Base-by-base conservation (phyloP, 1,140 invertebrate species). In the Varroa destructor region DNA sequence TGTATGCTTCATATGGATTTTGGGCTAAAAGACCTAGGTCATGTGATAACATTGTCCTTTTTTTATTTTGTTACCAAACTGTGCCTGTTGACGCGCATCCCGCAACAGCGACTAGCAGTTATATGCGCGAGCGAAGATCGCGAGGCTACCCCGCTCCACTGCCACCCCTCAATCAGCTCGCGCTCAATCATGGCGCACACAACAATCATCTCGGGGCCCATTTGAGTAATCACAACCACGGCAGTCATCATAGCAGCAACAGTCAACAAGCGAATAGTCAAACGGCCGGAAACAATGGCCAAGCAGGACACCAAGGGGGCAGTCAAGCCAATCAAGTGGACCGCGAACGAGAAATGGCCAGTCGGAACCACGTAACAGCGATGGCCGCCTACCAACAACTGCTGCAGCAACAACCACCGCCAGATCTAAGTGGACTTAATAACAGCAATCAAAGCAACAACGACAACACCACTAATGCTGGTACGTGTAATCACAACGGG, bases 301-400 rank as follows among this genome's bases (percentile, higher is more conserved):
- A 8, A 3, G 46, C 4, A 3, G 46, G 46, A 3, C 46, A 51
- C 4, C 4, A 8, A 5, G 46, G 46, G 46, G 46, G 46, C 46
- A 51, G 46, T 51, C 46, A 51, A 8, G 8, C 4, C 8, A 51
- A 51, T 8, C 46, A 51, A 8, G 46, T 51, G 46, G 46, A 51
- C 8, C 46, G 46, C 3, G 46, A 67, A 40, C 61, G 61, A 10
- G 61, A 67, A 14, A 46, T 46, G 61, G 61, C 46, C 12, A 43
- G 40, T 40, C 40, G 61, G 40, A 67, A 67, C 36, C 61, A 67
- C 14, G 61, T 37, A 8, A 51, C 46, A 5, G 61, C 61, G 10
- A 67, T 67, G 61, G 61, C 61, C 12, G 61, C 61, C 12, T 67
- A 67, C 61, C 61, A 67, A 40, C 61, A 67, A 8, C 61, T 67